These are phyloP conservation scores for Apamea monoglypha DNA, from an alignment of 2,888 invertebrate genomes.

Conservation along the genomic window DNA sequence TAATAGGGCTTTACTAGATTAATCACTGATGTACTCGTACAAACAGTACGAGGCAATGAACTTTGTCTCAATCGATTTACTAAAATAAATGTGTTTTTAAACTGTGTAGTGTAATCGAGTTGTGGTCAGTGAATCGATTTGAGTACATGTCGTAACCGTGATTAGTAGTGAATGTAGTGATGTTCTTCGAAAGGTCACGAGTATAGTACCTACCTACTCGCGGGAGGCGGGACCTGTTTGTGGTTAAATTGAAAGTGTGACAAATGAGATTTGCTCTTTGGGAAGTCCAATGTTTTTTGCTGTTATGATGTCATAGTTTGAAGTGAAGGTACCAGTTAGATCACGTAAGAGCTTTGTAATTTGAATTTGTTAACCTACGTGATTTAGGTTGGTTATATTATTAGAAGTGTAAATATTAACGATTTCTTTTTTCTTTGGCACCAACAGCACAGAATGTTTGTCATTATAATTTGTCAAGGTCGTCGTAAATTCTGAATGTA, in stretches of 20 bases:
- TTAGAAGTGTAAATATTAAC: neutral
- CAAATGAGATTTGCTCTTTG: conserved; percentile 22
- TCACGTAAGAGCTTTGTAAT: conserved; percentile 30
- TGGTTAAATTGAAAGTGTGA: conserved; percentile 42
- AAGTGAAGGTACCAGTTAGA: neutral
- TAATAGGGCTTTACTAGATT: conserved; percentile 40
- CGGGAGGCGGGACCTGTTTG: conserved; percentile 20
- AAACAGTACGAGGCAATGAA: conserved; percentile 30
- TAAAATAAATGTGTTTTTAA: conserved; percentile 38
- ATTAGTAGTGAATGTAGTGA: conserved; percentile 20
- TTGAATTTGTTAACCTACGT: neutral
- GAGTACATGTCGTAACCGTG: conserved; percentile 39
- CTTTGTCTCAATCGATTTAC: conserved; percentile 39
- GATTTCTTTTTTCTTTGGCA: neutral
- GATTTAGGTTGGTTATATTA: conserved; percentile 1
- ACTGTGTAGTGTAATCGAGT: conserved; percentile 32
- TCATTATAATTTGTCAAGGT: conserved; percentile 23
- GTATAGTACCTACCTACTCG: neutral
- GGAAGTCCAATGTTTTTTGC: conserved; percentile 9
- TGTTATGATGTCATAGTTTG: conserved; percentile 10
- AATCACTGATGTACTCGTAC: conserved; percentile 26
- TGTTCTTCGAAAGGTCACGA: conserved; percentile 43
- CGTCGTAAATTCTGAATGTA: conserved; percentile 14
- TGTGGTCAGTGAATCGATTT: conserved; percentile 30
- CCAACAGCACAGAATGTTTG: neutral